A percentile compares a stretch with the other conserved stretches of the same genome.
Conservation (phyloP, 2,797 vertebrate genomes). For the Epinephelus malabaricus region DNA sequence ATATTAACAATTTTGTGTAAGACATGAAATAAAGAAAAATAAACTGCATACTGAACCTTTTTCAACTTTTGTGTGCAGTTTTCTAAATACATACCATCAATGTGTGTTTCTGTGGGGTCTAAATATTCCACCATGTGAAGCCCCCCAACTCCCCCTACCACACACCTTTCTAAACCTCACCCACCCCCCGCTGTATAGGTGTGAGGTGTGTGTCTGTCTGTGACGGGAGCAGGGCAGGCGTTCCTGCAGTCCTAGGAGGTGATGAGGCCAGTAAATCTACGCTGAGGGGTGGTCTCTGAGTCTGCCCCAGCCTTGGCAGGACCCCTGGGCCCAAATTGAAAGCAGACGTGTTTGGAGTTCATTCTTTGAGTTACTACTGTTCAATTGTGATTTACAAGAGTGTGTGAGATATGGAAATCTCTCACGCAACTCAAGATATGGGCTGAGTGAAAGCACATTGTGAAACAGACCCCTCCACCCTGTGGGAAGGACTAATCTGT, state of each 20-base stretch:
- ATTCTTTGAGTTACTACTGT: constrained; percentile 93
- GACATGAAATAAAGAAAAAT: background rate
- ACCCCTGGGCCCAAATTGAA: constrained; percentile 89
- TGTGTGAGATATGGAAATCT: constrained; percentile 91
- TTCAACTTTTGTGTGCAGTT: background rate
- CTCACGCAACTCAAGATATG: constrained; percentile 91
- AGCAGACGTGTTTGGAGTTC: constrained; percentile 93
- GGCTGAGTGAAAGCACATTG: constrained; percentile 89
- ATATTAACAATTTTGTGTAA: constrained; percentile 1
- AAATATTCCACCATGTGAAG: constrained; percentile 15
- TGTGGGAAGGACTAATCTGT: constrained; percentile 76
- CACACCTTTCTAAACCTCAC: constrained; percentile 20
- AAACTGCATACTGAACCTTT: background rate
- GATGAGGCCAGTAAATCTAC: constrained; percentile 86
- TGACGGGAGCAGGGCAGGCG: constrained; percentile 65
- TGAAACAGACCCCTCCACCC: constrained; percentile 80
- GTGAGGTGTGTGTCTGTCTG: constrained; percentile 51
- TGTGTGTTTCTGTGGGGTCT: constrained; percentile 20
- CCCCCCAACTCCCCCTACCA: background rate
- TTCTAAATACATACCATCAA: background rate
- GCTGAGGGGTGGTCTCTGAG: constrained; percentile 90
- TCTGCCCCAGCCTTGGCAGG: constrained; percentile 90
- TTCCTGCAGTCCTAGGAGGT: constrained; percentile 78
- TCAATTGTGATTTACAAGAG: constrained; percentile 93
- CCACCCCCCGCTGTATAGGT: constrained; percentile 47